These are phyloP conservation scores for Herpailurus yagouaroundi DNA, from an alignment of 2,113 vertebrate genomes.

Conservation along the genomic window DNA sequence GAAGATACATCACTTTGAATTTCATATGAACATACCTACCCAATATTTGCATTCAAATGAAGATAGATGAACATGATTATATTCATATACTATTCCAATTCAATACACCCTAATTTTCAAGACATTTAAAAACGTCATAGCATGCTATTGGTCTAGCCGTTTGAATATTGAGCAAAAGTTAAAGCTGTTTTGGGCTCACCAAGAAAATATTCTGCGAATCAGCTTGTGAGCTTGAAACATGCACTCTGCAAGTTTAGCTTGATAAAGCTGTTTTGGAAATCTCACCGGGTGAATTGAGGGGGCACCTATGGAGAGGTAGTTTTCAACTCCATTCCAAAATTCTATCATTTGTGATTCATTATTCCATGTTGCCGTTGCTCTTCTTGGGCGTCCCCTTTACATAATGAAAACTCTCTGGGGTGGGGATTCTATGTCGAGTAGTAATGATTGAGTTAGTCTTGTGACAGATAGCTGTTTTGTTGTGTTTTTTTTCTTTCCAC, in stretches of 20 bases:
- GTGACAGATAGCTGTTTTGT: not conserved
- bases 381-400: not conserved
- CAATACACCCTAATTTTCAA: not conserved
- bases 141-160: not conserved
- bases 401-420: slow-evolving; percentile 29
- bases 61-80: not conserved
- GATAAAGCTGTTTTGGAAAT: not conserved
- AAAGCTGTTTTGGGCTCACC: not conserved
- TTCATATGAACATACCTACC: not conserved
- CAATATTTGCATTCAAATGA: not conserved
- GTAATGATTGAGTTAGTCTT: slow-evolving; percentile 20
- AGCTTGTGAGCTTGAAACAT: not conserved
- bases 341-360: slow-evolving; percentile 1
- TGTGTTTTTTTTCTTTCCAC: not conserved
- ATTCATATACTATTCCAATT: not conserved
- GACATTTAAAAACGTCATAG: not conserved
- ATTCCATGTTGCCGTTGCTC: not conserved
- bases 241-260: not conserved
- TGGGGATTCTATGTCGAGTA: not conserved
- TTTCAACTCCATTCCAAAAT: not conserved
- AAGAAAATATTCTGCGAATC: not conserved
- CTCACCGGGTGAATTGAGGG: not conserved
- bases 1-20: not conserved
- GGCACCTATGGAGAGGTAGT: not conserved
- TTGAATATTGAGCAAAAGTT: not conserved